phyloP scores from a whole-genome alignment of 1,140 invertebrate genomes.

The Drosophila kikkawai region DNA sequence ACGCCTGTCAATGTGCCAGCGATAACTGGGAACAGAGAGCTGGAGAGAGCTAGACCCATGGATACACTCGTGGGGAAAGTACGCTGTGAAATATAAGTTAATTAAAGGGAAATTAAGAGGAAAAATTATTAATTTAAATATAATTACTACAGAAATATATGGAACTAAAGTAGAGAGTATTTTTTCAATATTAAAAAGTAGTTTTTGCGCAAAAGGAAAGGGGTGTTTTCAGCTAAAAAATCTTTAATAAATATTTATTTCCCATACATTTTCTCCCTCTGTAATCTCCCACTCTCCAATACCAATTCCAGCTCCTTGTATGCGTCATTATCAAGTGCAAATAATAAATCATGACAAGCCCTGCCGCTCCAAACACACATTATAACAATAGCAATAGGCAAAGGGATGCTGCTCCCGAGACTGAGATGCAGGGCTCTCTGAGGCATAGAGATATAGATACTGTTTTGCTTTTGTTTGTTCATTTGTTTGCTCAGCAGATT shows the following conservation, averaged over 20 bases:
- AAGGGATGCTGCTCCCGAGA: neutral
- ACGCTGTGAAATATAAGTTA: neutral
- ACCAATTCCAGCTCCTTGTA: constrained; percentile 36
- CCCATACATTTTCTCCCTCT: neutral
- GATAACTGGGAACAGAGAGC: constrained; percentile 18
- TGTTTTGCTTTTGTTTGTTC: constrained; percentile 58
- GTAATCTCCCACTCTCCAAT: constrained; percentile 5
- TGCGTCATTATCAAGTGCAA: constrained; percentile 81
- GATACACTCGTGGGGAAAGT: neutral
- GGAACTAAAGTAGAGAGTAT: neutral
- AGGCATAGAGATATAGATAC: constrained; percentile 58
- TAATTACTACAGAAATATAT: neutral
- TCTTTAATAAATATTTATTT: neutral
- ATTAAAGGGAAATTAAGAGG: too few species aligned
- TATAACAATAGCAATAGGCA: constrained; percentile 14
- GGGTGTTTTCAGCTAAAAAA: neutral
- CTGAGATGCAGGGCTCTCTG: constrained; percentile 5
- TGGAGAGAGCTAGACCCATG: neutral
- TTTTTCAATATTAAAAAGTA: too few species aligned
- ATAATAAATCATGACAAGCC: constrained; percentile 79
- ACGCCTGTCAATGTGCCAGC: constrained; percentile 68
- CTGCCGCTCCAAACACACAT: constrained; percentile 35
- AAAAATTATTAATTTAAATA: neutral
- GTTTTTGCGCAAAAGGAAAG: too few species aligned
- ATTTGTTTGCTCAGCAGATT: constrained; percentile 51